A percentile compares a stretch with the other conserved stretches of the same genome.
Conservation (phyloP, 2,888 invertebrate species). For the Eupeodes luniger region DNA sequence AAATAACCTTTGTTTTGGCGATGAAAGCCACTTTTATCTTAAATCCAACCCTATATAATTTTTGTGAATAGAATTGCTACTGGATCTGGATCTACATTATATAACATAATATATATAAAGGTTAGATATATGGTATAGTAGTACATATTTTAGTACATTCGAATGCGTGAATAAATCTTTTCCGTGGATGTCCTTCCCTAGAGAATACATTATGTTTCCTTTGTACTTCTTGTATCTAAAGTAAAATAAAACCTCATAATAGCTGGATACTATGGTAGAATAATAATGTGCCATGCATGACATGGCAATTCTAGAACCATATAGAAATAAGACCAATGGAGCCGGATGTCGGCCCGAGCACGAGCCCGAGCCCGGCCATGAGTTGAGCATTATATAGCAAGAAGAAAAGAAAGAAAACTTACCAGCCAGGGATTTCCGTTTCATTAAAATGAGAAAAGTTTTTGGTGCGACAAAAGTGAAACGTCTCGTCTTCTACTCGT, state of each 20-base stretch:
- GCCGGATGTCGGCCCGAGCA: slow-evolving; percentile 9
- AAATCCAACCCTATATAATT: not conserved
- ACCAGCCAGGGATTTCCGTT: slow-evolving; percentile 49
- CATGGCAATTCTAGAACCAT: slow-evolving; percentile 41
- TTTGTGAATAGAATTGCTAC: slow-evolving; percentile 27
- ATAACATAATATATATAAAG: not conserved
- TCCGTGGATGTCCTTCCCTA: slow-evolving; percentile 13
- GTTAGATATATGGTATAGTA: not conserved
- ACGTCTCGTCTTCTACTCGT: slow-evolving; percentile 14
- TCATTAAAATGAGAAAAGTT: slow-evolving; percentile 70
- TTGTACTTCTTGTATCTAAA: slow-evolving; percentile 34
- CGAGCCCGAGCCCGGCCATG: slow-evolving; percentile 2
- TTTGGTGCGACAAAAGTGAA: slow-evolving; percentile 60
- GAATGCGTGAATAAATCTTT: slow-evolving; percentile 34
- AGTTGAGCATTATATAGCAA: not conserved
- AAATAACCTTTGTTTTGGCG: slow-evolving; percentile 21
- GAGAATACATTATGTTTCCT: slow-evolving; percentile 32
- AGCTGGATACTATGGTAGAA: slow-evolving; percentile 45
- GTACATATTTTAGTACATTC: slow-evolving; percentile 24
- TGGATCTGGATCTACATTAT: slow-evolving; percentile 18
- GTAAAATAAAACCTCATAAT: slow-evolving; percentile 37
- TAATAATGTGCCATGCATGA: slow-evolving; percentile 64
- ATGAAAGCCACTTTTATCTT: slow-evolving; percentile 18
- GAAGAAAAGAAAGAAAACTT: slow-evolving; percentile 16
- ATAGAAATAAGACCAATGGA: slow-evolving; percentile 20